Evolutionary conservation across 1,140 invertebrate genomes (phyloP).

Genomic region (Drosophila lowei): DNA sequence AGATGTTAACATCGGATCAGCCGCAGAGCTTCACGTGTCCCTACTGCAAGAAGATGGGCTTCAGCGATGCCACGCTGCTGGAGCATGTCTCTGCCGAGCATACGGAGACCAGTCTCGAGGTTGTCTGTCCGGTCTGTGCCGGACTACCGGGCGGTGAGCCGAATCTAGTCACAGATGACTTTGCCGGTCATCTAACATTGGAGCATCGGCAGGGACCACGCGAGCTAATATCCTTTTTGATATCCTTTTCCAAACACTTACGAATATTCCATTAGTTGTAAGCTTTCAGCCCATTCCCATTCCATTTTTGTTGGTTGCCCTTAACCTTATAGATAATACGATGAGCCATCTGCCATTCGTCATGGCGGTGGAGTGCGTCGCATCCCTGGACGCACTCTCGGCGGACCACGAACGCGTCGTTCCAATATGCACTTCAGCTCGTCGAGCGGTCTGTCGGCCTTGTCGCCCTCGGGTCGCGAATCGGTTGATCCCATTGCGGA

Average conservation of each 20-base stretch:
- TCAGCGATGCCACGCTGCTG: constrained; percentile 94
- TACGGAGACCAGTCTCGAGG: constrained; percentile 83
- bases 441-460: constrained; percentile 90
- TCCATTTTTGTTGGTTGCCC: constrained; percentile 72
- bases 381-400: constrained; percentile 91
- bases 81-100: constrained; percentile 92
- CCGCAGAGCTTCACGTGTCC: constrained; percentile 98
- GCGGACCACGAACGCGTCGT: constrained; percentile 89
- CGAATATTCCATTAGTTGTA: constrained; percentile 7
- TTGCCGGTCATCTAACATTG: constrained; percentile 96
- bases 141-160: constrained; percentile 97
- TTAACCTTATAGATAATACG: constrained; percentile 87
- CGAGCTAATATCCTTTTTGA: constrained; percentile 93
- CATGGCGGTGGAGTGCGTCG: constrained; percentile 91
- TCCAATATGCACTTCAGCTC: constrained; percentile 96
- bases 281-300: neutral
- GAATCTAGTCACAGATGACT: constrained; percentile 98
- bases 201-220: constrained; percentile 95
- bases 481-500: constrained; percentile 97
- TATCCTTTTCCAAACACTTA: constrained; percentile 85
- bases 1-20: constrained; percentile 93
- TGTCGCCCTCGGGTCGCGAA: constrained; percentile 93
- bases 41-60: constrained; percentile 97
- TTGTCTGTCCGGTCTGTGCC: constrained; percentile 98
- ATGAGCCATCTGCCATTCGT: constrained; percentile 92